Conservation (phyloP, 2,113 vertebrate genomes). For the Urocitellus parryii region DNA sequence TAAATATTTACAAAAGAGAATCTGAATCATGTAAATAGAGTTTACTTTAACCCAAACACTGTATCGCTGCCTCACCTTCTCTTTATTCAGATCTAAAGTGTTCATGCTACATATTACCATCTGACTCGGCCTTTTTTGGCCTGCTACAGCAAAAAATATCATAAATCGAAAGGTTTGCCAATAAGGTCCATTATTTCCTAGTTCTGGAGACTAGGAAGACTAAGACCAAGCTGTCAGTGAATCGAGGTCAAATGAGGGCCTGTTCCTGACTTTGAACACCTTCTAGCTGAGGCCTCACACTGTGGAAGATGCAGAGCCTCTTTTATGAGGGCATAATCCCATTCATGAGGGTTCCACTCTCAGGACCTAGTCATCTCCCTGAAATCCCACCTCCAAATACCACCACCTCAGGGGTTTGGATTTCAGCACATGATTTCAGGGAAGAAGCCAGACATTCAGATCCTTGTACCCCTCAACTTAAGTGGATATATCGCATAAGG, state of each 20-base stretch:
- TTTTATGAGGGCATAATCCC: background rate
- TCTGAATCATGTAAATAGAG: background rate
- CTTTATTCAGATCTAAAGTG: background rate
- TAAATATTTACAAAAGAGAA: background rate
- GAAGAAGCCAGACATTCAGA: background rate
- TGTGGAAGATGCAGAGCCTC: background rate
- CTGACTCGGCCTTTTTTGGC: background rate
- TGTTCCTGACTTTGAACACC: background rate
- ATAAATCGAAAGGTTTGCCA: background rate
- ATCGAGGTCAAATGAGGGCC: no score
- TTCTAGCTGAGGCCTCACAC: background rate
- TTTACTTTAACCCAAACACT: background rate
- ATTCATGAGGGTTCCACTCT: background rate
- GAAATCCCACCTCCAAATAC: background rate
- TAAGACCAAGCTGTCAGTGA: background rate
- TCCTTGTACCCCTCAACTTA: background rate
- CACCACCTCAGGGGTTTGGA: background rate
- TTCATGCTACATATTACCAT: background rate
- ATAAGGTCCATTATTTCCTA: background rate
- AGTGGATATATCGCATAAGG: background rate
- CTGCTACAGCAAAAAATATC: no score
- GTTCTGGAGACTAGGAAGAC: background rate
- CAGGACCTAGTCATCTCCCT: background rate
- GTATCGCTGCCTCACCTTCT: background rate
- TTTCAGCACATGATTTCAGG: background rate